Conservation (phyloP, 2,888 invertebrate species). For the Cistogaster globosa region DNA sequence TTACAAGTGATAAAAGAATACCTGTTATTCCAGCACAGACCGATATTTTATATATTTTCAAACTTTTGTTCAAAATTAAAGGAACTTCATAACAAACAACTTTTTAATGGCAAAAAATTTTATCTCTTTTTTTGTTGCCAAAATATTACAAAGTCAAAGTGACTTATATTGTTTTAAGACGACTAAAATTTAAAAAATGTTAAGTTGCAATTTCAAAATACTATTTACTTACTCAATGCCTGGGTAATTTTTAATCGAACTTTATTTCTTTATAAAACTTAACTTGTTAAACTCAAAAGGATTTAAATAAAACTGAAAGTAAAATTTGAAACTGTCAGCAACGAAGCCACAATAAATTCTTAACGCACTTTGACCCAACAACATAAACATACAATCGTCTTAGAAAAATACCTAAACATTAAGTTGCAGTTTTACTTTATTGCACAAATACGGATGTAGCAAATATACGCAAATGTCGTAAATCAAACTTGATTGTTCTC, state of each 20-base stretch:
- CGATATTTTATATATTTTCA: too few relatives aligned
- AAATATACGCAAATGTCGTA: constrained; percentile 68
- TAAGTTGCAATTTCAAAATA: too few relatives aligned
- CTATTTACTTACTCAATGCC: neutral
- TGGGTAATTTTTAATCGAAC: constrained; percentile 4
- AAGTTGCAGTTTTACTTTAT: neutral
- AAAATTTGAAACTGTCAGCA: neutral
- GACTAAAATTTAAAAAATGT: too few relatives aligned
- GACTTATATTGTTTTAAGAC: too few relatives aligned
- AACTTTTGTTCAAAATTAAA: too few relatives aligned
- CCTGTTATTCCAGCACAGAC: too few relatives aligned
- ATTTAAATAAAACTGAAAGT: constrained; percentile 65
- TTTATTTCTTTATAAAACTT: neutral
- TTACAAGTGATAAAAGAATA: too few relatives aligned
- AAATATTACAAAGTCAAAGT: too few relatives aligned
- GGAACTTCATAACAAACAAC: too few relatives aligned
- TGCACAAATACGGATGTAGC: neutral
- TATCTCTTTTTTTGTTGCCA: too few relatives aligned
- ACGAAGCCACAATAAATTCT: constrained; percentile 36
- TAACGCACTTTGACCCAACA: constrained; percentile 12
- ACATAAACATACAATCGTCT: neutral
- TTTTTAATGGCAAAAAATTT: too few relatives aligned
- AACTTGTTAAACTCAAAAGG: constrained; percentile 20
- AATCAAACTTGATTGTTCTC: constrained; percentile 65
- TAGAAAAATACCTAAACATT: neutral